phyloP scores from a whole-genome alignment of 2,888 invertebrate genomes.

The Drosophila pullipes region DNA sequence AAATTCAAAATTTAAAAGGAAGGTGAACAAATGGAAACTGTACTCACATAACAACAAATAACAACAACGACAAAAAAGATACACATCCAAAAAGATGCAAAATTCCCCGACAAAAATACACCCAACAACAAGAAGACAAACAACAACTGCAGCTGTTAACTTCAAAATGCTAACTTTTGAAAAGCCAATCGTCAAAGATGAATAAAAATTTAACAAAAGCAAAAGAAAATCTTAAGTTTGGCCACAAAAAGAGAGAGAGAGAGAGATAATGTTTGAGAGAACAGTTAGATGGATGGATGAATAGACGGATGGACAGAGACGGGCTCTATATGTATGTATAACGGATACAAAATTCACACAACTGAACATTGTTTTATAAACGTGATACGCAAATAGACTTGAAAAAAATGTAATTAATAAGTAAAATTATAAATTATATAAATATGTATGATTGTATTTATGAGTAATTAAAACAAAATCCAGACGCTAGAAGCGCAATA shows the following conservation, averaged over 20 bases:
- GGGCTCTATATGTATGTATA: slow-evolving; percentile 68
- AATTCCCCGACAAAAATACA: slow-evolving; percentile 63
- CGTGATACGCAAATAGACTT: slow-evolving; percentile 82
- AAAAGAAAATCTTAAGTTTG: slow-evolving; percentile 35
- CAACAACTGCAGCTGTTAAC: slow-evolving; percentile 51
- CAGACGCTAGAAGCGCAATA: slow-evolving; percentile 76
- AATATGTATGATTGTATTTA: slow-evolving; percentile 69
- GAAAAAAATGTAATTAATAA: slow-evolving; percentile 79
- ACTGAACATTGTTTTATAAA: slow-evolving; percentile 80
- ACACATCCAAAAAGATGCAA: slow-evolving; percentile 72
- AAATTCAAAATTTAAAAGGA: slow-evolving; percentile 40
- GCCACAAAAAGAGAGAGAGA: slow-evolving; percentile 45
- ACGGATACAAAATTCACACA: slow-evolving; percentile 72
- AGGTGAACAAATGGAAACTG: slow-evolving; percentile 53
- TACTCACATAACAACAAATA: slow-evolving; percentile 41
- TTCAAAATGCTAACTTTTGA: slow-evolving; percentile 68
- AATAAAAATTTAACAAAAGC: slow-evolving; percentile 12
- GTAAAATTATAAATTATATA: slow-evolving; percentile 78
- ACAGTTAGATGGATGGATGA: slow-evolving; percentile 5
- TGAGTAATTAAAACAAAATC: slow-evolving; percentile 68
- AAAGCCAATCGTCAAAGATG: slow-evolving; percentile 58
- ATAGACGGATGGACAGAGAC: not conserved
- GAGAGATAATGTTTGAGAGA: slow-evolving; percentile 36
- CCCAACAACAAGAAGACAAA: slow-evolving; percentile 28
- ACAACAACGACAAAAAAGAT: slow-evolving; percentile 39